Evolutionary conservation across 2,797 vertebrate genomes (phyloP).

Genomic region (Tympanoctomys barrerae): DNA sequence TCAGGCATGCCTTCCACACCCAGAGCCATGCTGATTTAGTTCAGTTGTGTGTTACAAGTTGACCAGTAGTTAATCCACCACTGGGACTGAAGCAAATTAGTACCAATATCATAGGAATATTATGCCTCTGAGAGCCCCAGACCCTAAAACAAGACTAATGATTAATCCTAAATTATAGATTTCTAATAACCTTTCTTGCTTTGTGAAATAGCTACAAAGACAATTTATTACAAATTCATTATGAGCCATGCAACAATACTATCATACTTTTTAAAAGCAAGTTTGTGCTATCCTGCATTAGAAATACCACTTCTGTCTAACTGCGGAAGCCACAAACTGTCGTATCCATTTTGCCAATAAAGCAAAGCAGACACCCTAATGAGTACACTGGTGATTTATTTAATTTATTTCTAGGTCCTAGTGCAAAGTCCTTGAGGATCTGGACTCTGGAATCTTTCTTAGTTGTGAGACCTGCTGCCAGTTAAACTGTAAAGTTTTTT

Average conservation of each 20-base stretch:
- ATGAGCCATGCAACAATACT: neutral
- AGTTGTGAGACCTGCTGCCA: neutral
- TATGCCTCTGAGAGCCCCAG: neutral
- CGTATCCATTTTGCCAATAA: neutral
- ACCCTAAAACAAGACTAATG: conserved; percentile 41
- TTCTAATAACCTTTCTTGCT: neutral
- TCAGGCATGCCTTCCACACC: too few species aligned
- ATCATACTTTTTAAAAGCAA: neutral
- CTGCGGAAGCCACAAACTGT: accelerated
- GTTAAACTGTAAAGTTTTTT: neutral
- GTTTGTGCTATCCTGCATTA: neutral
- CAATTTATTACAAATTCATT: neutral
- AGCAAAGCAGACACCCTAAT: neutral
- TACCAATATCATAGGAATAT: neutral
- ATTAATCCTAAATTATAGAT: conserved; percentile 26
- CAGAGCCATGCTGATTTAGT: too few species aligned
- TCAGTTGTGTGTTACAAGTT: too few species aligned
- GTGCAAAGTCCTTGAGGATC: neutral
- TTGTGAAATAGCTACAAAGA: neutral
- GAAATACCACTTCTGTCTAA: neutral
- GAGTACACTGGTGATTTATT: neutral
- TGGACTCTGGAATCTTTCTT: neutral
- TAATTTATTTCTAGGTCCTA: neutral
- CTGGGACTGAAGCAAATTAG: neutral
- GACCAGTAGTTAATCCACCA: too few species aligned